phyloP scores from a whole-genome alignment of 2,797 vertebrate species.

The Rhinophrynus dorsalis region DNA sequence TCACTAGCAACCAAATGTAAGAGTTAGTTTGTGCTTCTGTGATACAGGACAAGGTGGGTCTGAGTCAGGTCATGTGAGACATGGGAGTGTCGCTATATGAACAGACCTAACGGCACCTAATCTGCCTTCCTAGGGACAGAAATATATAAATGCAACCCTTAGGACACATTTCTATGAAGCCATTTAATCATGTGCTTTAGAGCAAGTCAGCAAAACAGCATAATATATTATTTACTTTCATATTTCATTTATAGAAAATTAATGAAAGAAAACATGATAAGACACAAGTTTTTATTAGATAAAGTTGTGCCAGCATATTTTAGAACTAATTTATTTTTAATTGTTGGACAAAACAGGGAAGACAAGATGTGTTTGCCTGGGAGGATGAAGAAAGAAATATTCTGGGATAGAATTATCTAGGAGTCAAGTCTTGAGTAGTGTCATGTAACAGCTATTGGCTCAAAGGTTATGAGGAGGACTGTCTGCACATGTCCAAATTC shows the following conservation, averaged over 20 bases:
- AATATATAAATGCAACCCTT: background rate
- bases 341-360: constrained; percentile 21
- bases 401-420: constrained; percentile 28
- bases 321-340: constrained; percentile 8
- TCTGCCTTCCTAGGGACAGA: background rate
- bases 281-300: background rate
- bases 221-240: background rate
- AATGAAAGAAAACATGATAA: background rate
- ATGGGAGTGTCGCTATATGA: too few relatives aligned
- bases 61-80: too few relatives aligned
- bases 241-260: too few relatives aligned
- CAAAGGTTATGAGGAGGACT: background rate
- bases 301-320: constrained; percentile 14
- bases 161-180: background rate
- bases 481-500: constrained; percentile 18
- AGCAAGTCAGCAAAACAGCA: background rate
- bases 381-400: constrained; percentile 22
- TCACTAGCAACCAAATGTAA: too few relatives aligned
- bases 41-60: too few relatives aligned
- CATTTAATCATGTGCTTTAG: background rate
- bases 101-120: too few relatives aligned
- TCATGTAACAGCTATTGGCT: constrained; percentile 24
- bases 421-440: constrained; percentile 4
- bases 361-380: constrained; percentile 4
- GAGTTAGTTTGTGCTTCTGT: too few relatives aligned